Evolutionary conservation across 2,113 vertebrate genomes (phyloP).

Genomic region (Actinemys pallida): DNA sequence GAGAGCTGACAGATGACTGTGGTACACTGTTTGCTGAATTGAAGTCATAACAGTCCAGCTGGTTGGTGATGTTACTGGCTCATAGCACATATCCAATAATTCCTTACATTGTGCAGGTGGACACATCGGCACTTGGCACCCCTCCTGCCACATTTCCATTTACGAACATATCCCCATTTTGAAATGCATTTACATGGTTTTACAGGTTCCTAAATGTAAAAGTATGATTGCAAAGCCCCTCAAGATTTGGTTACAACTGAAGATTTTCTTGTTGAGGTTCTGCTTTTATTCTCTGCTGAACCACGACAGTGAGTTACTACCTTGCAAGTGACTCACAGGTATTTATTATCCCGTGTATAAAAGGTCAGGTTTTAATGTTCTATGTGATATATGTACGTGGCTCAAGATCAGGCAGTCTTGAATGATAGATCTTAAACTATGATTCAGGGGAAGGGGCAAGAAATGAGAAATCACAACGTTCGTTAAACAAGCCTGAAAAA

Average conservation of each 20-base stretch:
- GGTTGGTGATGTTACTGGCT: slow-evolving; percentile 1
- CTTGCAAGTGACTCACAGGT: slow-evolving; percentile 76
- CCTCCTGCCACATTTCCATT: neutral
- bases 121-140: neutral
- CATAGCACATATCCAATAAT: neutral
- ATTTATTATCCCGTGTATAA: slow-evolving; percentile 80
- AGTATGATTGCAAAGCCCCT: slow-evolving; percentile 6
- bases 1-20: neutral
- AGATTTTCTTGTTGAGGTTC: slow-evolving; percentile 66
- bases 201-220: slow-evolving; percentile 16
- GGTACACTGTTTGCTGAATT: neutral
- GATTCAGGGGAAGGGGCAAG: slow-evolving; percentile 64
- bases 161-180: neutral
- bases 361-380: slow-evolving; percentile 82
- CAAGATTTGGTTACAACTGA: slow-evolving; percentile 11
- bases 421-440: slow-evolving; percentile 79
- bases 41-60: slow-evolving; percentile 19
- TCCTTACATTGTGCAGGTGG: neutral
- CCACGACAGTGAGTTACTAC: slow-evolving; percentile 74
- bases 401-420: slow-evolving; percentile 74
- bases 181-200: neutral
- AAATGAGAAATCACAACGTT: slow-evolving; percentile 73
- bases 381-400: slow-evolving; percentile 77
- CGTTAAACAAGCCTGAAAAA: slow-evolving; percentile 44
- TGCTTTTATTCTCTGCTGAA: slow-evolving; percentile 58